Evolutionary conservation across 2,888 invertebrate species (phyloP).

Genomic region (Drosophila nr. fundita): DNA sequence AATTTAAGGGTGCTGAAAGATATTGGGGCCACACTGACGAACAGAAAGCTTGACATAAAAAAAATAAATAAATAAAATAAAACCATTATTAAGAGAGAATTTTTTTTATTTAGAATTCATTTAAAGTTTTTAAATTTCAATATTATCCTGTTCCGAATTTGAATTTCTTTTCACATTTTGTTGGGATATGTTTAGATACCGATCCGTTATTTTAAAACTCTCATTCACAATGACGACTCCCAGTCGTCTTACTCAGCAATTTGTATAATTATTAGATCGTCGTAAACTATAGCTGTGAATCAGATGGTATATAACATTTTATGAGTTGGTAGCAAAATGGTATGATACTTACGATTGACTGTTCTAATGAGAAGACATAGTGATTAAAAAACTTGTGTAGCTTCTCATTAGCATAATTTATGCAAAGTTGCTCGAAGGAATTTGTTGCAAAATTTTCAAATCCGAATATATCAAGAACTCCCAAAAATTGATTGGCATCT

Average conservation of each 20-base stretch:
- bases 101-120: too few species aligned
- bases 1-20: too few species aligned
- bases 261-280: neutral
- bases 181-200: too few species aligned
- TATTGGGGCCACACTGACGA: too few species aligned
- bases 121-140: neutral
- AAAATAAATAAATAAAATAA: too few species aligned
- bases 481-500: conserved; percentile 91
- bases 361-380: conserved; percentile 97
- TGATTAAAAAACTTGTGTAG: conserved; percentile 98
- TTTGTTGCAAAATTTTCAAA: conserved; percentile 97
- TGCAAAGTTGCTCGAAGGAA: conserved; percentile 96
- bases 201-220: neutral
- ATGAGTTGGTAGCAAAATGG: neutral
- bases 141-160: neutral
- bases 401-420: conserved; percentile 97
- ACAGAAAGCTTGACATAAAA: too few species aligned
- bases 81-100: too few species aligned
- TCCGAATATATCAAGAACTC: conserved; percentile 96
- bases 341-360: conserved; percentile 92
- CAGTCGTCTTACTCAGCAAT: neutral
- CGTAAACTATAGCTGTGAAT: neutral
- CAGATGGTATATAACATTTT: neutral
- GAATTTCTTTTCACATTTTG: neutral
- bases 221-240: neutral